Percentiles rank a stretch among this genome's conserved stretches.
Evolutionary conservation across 1,140 invertebrate genomes (phyloP).

Genomic region (Nautilus pompilius): DNA sequence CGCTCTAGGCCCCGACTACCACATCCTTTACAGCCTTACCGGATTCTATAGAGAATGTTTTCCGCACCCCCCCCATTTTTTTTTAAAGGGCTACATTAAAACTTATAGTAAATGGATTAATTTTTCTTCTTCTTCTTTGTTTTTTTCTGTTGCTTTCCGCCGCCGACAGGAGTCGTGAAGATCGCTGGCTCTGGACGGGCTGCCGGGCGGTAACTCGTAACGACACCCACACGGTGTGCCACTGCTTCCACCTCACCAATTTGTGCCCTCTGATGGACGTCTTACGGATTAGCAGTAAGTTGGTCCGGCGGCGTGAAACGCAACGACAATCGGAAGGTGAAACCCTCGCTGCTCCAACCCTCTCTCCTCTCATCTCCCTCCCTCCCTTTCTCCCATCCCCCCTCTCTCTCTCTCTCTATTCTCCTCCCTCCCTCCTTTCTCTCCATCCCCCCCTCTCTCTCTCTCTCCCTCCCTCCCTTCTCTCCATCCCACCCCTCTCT

Average conservation of each 20-base stretch:
- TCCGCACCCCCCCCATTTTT: no score
- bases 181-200: slow-evolving; percentile 81
- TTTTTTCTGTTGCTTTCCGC: no score
- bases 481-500: not conserved
- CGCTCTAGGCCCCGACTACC: no score
- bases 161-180: slow-evolving; percentile 14
- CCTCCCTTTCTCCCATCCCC: not conserved
- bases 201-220: slow-evolving; percentile 81
- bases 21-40: no score
- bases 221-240: slow-evolving; percentile 81
- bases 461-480: not conserved
- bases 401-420: slow-evolving; percentile 6
- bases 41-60: no score
- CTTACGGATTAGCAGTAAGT: slow-evolving; percentile 28
- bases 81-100: no score
- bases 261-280: slow-evolving; percentile 70
- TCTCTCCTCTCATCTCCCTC: not conserved
- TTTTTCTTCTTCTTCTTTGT: not conserved
- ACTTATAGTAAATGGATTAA: not conserved
- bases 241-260: slow-evolving; percentile 92
- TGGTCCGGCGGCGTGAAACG: no score
- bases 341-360: not conserved
- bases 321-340: not conserved
- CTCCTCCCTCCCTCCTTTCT: no score
- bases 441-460: not conserved